These are phyloP conservation scores for Lithophane semibrunnea DNA, from an alignment of 2,888 invertebrate species.

Conservation along the genomic window DNA sequence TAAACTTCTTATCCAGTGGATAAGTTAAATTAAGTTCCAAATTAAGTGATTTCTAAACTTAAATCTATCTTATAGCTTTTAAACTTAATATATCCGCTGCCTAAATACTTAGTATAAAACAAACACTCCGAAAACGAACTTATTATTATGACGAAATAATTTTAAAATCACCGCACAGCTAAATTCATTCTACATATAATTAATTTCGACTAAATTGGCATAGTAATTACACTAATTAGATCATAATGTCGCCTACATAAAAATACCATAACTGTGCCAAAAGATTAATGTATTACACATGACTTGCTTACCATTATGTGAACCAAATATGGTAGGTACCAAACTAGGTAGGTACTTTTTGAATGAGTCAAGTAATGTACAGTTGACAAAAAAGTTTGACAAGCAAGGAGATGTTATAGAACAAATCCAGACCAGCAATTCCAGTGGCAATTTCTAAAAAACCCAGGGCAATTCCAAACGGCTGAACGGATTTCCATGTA, in stretches of 20 bases:
- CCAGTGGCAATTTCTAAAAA: too few relatives aligned
- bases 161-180: background rate
- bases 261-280: conserved; percentile 27
- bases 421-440: too few relatives aligned
- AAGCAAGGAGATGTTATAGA: too few relatives aligned
- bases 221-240: conserved; percentile 27
- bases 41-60: too few relatives aligned
- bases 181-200: background rate
- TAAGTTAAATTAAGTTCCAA: background rate
- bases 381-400: background rate
- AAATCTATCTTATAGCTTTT: background rate
- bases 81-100: background rate
- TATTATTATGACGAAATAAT: background rate
- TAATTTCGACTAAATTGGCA: background rate
- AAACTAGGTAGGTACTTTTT: conserved; percentile 31
- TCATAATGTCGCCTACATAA: conserved; percentile 13
- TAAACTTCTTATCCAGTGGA: background rate
- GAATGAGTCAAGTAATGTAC: conserved; percentile 42
- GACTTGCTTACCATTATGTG: conserved; percentile 40
- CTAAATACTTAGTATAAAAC: background rate
- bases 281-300: conserved; percentile 39
- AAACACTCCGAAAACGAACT: too few relatives aligned
- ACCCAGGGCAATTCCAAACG: too few relatives aligned
- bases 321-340: conserved; percentile 48
- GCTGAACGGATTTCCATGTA: too few relatives aligned